Evolutionary conservation across 2,113 vertebrate species (phyloP), one percentile per base, ranked within the genome.

Genomic region (Campylorhamphus procurvoides): DNA sequence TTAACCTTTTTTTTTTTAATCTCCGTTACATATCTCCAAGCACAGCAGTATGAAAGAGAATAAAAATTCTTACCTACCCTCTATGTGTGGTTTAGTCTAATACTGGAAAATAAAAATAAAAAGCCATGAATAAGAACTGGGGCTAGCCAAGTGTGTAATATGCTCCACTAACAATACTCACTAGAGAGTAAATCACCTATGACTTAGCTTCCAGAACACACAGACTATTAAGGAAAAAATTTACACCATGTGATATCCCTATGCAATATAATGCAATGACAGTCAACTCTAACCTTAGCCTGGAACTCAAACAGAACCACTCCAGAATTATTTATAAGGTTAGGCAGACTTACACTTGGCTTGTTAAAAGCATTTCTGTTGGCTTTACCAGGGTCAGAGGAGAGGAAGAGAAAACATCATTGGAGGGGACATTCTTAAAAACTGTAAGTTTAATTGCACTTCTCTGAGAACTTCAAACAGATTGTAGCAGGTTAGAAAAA

Each of bases 91-190:
- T 92, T 96, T 96, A 96, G 83, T 33, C 83, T 96, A 95, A 96
- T 94, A 92, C 94, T 87, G 81, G 66, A 89, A 96, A 97, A 95
- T 90, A 96, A 96, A 96, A 97, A 96, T 92, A 93, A 96, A 95
- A 96, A 95, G 29, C 83, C 86, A 95, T 95, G 96, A 94, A 95
- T 96, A 96, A 96, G 93, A 96, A 89, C 73, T 95, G 93, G 66
- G 80, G 29, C 83, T 90, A 97, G 80, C 77, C 96, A 95, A 84
- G 88, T 96, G 90, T 97, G 96, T 97, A 96, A 96, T 96, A 87
- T 78, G 94, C 83, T 97, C 88, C 94, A 96, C 92, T 96, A 97
- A 95, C 93, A 96, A 84, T 90, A 78, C 76, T 94, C 92, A 92
- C 93, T 96, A 93, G 92, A 94, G 93, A 86, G 83, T 93, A 96